Evolutionary conservation across 2,888 invertebrate genomes (phyloP), one percentile per base, ranked within the genome.

Genomic region (Habroteleia sp.): DNA sequence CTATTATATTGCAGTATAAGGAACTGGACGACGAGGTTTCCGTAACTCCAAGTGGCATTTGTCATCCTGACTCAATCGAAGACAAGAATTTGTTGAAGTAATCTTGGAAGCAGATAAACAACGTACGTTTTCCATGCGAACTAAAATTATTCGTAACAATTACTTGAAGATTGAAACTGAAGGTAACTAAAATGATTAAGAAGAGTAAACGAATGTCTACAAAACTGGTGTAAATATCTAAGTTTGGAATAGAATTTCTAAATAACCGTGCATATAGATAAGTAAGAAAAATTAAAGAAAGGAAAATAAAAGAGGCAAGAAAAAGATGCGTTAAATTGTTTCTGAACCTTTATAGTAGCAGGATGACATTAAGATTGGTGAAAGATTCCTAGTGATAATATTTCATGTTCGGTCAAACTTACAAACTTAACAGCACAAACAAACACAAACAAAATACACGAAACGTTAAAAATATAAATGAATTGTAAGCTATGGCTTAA

Each of bases 361-460:
- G 33, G 39, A 14, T 16, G 50, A 37, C 62, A 56, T 37, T 58
- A 62, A 54, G 31, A 68, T 74, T 35, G 27, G 27, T 31, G 31
- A 7, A 56, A 14, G 29, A 33, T 46, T 63, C 48, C 52, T 50
- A 37, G 56, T 31, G 20, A 68, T 44, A 54, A 48, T 68, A 52
- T 48, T 68, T 68, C 41, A 68, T 41, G 65, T 75, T 74, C 62
- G 52, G 63, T 69, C 63, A 52, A 65, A 46, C 65, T 25, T 35
- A 41, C 58, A 41, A 69, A 65, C 58, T 69, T 50, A 58, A 50
- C 65, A 60, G 65, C 62, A 68, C 68, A 63, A 74, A 66, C 48
- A 63, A 63, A 50, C 8, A 11, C 27, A 29, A 25, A 54, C 37
- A 52, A 52, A 48, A 58, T 8, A 7, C 20, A 29, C 13, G 37